A percentile compares a stretch with the other conserved stretches of the same genome.
Conservation (phyloP, 2,888 invertebrate genomes). For the Tethea ocularis region DNA sequence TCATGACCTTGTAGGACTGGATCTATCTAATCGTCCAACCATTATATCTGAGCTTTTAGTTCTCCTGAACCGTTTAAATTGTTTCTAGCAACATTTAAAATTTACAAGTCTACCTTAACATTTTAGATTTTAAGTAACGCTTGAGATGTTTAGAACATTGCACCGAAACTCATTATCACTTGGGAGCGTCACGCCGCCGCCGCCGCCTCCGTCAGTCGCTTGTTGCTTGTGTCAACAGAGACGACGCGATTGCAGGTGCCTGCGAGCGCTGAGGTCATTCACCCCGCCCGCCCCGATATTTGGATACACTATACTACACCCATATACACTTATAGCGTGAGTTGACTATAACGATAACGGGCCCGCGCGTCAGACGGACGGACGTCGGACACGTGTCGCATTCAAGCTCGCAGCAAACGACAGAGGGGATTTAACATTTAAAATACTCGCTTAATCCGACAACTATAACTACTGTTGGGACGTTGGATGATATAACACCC, state of each 20-base stretch:
- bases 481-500: neutral
- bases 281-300: slow-evolving; percentile 75
- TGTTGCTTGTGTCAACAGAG: slow-evolving; percentile 72
- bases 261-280: slow-evolving; percentile 62
- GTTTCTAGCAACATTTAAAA: neutral
- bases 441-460: slow-evolving; percentile 1
- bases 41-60: neutral
- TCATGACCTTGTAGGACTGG: slow-evolving; percentile 4
- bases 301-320: slow-evolving; percentile 70
- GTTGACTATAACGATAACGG: slow-evolving; percentile 62
- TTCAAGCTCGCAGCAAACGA: slow-evolving; percentile 33
- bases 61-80: neutral
- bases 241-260: slow-evolving; percentile 76
- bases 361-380: slow-evolving; percentile 44
- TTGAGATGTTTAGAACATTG: slow-evolving; percentile 59
- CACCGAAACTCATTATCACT: slow-evolving; percentile 73
- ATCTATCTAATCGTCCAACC: neutral
- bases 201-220: slow-evolving; percentile 38
- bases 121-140: slow-evolving; percentile 31
- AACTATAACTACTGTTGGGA: neutral
- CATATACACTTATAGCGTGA: slow-evolving; percentile 47
- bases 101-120: too few relatives aligned
- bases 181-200: slow-evolving; percentile 54
- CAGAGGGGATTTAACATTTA: slow-evolving; percentile 28
- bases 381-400: slow-evolving; percentile 49